Base-by-base conservation (phyloP, 2,888 invertebrate genomes). In the Zonitis immaculata region DNA sequence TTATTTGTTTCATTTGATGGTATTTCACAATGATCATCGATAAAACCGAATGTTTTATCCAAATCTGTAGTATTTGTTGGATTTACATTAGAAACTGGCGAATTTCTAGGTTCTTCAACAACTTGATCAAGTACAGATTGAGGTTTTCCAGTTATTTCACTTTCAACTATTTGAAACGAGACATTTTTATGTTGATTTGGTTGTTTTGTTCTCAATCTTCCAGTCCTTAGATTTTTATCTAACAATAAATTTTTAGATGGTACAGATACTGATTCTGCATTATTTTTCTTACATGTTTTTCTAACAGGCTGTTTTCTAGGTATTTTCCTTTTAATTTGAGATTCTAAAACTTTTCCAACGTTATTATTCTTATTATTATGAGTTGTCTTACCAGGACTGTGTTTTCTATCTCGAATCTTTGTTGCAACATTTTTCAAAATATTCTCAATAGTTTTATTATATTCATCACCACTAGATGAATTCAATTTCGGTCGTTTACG, bases 361-460 rank as follows among this genome's bases (percentile, higher is more conserved):
- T 51, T 51, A 11, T 47, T 44, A 18, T 3, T 11, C 5, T 30
- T 32, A 11, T 12, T 42, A 43, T 12, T 25, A 12, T 9, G 16
- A 32, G 9, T 18, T 20, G 46, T 43, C 20, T 47, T 42, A 11
- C 2, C 12, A 44, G 16, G 26, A 28, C 32, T 30, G 1, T 12
- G n/a, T 11, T 47, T 47, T n/a, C 22, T 44, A n/a, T 53, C 47
- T 39, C 35, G 42, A 6, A 48, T 26, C 44, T 49, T 51, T 1
- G 42, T 44, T 28, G 32, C 25, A 16, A 50, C 27, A 16, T 50
- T 47, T 30, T 44, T 43, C 8, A 59, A 30, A 44, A 58, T 48
- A 22, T 54, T 47, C 8, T 58, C 45, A 14, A 61, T 51, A 0
- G 55, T 50, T 51, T 54, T 56, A 30, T 59, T 52, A 27, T 47